Percentiles rank a stretch among this genome's conserved stretches.
phyloP scores from a whole-genome alignment of 2,888 invertebrate genomes.

The Hyles lineata region DNA sequence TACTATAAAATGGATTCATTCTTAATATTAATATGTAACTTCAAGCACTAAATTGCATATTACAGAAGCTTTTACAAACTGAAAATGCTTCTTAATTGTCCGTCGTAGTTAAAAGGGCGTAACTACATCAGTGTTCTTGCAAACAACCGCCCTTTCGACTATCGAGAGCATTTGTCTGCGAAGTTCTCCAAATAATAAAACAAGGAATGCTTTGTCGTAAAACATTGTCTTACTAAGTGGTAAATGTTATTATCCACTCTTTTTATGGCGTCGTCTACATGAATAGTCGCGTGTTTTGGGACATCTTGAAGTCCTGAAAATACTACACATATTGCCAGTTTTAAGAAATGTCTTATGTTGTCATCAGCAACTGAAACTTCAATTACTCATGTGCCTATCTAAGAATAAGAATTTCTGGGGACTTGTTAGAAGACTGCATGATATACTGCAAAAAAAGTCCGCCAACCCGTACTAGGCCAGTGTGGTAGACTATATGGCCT shows the following conservation, averaged over 20 bases:
- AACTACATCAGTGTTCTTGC: neutral
- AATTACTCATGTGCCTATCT: too few species aligned
- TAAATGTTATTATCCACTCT: conserved; percentile 24
- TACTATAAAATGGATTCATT: too few species aligned
- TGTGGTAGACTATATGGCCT: too few species aligned
- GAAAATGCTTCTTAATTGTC: neutral
- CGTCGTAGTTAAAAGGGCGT: neutral
- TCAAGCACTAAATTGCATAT: too few species aligned
- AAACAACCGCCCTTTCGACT: neutral
- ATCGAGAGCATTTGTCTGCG: neutral
- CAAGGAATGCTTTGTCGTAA: conserved; percentile 22
- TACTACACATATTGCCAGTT: neutral
- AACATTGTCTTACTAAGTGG: conserved; percentile 26
- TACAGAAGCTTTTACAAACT: neutral
- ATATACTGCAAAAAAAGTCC: too few species aligned
- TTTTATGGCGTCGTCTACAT: conserved; percentile 23
- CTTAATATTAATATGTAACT: too few species aligned
- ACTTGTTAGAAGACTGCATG: too few species aligned
- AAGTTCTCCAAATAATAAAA: conserved; percentile 34
- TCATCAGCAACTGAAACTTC: too few species aligned
- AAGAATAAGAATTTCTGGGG: too few species aligned
- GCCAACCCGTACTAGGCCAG: too few species aligned
- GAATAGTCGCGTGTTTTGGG: conserved; percentile 13
- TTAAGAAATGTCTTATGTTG: too few species aligned
- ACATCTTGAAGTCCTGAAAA: neutral